Evolutionary conservation across 2,797 vertebrate species (phyloP), one percentile per base, ranked within the genome.

Genomic region (Argyrosomus regius): DNA sequence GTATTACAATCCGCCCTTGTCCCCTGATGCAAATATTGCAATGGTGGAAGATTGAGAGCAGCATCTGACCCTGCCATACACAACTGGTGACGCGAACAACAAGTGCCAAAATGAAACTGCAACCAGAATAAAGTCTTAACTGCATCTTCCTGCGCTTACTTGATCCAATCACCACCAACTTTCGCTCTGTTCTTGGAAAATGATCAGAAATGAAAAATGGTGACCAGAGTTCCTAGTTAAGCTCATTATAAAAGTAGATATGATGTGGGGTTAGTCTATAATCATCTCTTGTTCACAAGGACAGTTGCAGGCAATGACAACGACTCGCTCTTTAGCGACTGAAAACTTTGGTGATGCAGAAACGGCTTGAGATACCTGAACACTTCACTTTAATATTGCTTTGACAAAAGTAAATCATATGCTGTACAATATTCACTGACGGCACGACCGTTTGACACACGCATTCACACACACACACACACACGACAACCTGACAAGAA

Each of bases 381-480:
- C 85, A 86, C 81, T 74, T 91, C 39, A 75, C 92, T 87, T 85
- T 79, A 77, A 93, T 94, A 95, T 93, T 93, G 92, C 94, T 94
- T 90, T 91, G 89, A 91, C 82, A 86, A 86, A 91, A 80, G 67
- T 72, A 85, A 35, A 88, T 85, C 65, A 62, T 87, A 82, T 82
- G 81, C 80, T 88, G 89, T 86, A 93, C 92, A 89, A 90, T 88
- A 90, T 84, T 80, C 83, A 93, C 87, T 17, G 80, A 91, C 82
- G 39, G 64, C 88, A 92, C 81, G 26, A 87, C 70, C 56, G 49
- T 70, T 80, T 78, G 77, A 90, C 78, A 74, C 59, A 62, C 70
- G 22, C 75, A 77, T 82, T 79, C 88, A 86, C 88, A 80, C 78
- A 22, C 13, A 39, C 50, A 7, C 78, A 20, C 13, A 9, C 39